These are phyloP conservation scores for Yponomeuta malinellus DNA, from an alignment of 2,888 invertebrate genomes.

Conservation along the genomic window DNA sequence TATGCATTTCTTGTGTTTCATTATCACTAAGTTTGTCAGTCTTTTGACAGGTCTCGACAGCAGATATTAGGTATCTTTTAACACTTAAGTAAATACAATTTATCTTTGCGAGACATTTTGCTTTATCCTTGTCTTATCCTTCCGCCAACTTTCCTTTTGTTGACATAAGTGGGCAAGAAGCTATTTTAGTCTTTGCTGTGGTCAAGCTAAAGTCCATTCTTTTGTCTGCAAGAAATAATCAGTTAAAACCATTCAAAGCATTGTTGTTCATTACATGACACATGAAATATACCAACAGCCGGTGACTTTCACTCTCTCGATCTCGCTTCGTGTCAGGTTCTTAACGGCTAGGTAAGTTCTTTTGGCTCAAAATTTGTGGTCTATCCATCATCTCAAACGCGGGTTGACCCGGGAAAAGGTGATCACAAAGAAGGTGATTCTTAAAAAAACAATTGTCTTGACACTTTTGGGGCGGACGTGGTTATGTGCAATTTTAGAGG, in stretches of 20 bases:
- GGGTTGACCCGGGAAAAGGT: neutral
- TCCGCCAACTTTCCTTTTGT: neutral
- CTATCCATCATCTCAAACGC: conserved; percentile 1
- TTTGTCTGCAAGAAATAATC: neutral
- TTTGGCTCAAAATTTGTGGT: neutral
- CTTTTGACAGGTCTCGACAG: too few species aligned
- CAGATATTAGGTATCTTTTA: too few species aligned
- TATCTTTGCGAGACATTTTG: neutral
- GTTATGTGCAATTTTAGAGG: too few species aligned
- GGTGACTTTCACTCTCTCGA: neutral
- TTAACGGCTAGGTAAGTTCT: neutral
- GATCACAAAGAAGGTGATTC: too few species aligned
- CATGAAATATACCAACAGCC: neutral
- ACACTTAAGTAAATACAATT: too few species aligned
- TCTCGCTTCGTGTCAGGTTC: neutral
- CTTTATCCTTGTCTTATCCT: neutral
- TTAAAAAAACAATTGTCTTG: too few species aligned
- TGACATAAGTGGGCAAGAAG: neutral
- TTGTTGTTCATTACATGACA: neutral
- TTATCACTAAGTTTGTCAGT: too few species aligned
- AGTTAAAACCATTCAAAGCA: neutral
- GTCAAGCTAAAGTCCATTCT: neutral
- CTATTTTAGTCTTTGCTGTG: neutral
- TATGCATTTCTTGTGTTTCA: too few species aligned
- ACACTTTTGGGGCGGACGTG: too few species aligned